Conservation (phyloP, 2,888 invertebrate genomes). For the Melanostoma scalare region DNA sequence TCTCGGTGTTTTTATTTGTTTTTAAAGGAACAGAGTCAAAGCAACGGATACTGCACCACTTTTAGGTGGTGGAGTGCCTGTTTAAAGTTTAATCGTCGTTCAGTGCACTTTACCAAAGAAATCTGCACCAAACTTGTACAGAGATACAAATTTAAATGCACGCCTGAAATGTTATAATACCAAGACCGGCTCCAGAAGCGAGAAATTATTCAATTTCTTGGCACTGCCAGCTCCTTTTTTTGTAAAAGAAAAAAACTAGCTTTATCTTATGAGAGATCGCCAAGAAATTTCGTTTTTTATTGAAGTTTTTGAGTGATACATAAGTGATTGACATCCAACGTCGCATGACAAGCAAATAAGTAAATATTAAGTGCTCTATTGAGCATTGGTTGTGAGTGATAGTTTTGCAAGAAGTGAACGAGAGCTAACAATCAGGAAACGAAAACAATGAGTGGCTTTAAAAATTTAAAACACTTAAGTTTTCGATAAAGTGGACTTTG, state of each 20-base stretch:
- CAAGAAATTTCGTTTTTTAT: background rate
- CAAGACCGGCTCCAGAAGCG: conserved; percentile 4
- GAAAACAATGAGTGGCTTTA: no score
- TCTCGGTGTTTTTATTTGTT: conserved; percentile 1
- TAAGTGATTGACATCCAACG: no score
- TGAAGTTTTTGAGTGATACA: no score
- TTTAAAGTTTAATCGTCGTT: conserved; percentile 15
- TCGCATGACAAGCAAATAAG: no score
- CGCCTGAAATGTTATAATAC: background rate
- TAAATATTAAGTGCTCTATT: no score
- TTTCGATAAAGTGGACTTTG: no score
- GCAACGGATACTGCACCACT: conserved; percentile 22
- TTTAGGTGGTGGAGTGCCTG: background rate
- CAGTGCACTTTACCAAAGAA: background rate
- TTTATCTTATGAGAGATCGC: conserved; percentile 16
- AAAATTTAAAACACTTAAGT: no score
- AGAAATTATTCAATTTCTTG: conserved; percentile 39
- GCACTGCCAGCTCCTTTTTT: background rate
- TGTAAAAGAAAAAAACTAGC: background rate
- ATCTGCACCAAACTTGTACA: conserved; percentile 2
- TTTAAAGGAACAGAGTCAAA: conserved; percentile 5
- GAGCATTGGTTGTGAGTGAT: no score
- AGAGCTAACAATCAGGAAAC: no score
- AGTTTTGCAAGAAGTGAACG: no score
- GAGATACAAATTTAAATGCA: background rate